Conservation (phyloP, 2,113 vertebrate species). For the Phaetusa simplex region DNA sequence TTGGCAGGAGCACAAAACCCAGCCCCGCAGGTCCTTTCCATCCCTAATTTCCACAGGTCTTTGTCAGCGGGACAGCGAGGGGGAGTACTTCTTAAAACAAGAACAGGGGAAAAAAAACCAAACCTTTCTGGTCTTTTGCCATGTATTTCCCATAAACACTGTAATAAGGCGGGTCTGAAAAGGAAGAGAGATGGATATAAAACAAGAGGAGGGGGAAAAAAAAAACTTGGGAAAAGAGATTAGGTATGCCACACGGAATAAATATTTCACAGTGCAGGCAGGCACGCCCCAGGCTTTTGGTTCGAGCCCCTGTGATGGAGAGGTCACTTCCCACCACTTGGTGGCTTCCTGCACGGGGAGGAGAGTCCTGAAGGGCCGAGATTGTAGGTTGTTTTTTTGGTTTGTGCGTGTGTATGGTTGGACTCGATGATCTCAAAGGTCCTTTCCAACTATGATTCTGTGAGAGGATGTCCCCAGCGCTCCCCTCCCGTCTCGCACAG, state of each 20-base stretch:
- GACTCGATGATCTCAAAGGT: no score
- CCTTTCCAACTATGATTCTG: no score
- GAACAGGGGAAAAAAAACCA: fast-evolving
- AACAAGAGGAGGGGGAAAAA: background rate
- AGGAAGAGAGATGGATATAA: background rate
- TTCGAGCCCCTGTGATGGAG: background rate
- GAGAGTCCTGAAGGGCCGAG: no score
- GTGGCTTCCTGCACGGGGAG: background rate
- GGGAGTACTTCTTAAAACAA: background rate
- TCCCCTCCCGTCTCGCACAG: background rate
- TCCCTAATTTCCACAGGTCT: background rate
- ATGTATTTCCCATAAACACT: background rate
- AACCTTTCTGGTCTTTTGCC: background rate
- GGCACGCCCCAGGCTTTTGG: background rate
- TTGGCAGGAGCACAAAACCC: background rate
- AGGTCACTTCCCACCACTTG: background rate
- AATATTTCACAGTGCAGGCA: background rate
- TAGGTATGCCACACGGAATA: background rate
- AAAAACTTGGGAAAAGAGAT: background rate
- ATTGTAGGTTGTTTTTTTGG: no score
- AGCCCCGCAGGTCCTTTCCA: background rate
- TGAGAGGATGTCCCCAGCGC: background rate
- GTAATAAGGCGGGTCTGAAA: background rate
- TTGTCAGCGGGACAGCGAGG: background rate
- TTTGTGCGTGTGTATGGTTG: no score